Percentiles rank a stretch among this genome's conserved stretches.
phyloP scores from a whole-genome alignment of 2,113 vertebrate genomes.

The Paraplagusia blochii region DNA sequence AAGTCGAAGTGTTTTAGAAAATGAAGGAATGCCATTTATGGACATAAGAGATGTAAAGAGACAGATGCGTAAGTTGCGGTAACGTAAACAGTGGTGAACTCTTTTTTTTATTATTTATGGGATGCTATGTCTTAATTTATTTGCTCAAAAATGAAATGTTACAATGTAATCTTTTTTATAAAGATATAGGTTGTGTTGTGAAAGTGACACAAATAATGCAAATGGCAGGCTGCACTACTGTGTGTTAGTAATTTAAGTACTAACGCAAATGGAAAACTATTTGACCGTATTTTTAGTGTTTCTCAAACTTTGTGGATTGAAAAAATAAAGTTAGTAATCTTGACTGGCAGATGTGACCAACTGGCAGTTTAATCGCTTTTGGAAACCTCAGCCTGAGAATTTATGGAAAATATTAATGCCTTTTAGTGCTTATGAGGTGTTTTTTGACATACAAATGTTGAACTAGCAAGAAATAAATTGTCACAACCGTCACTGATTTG shows the following conservation, averaged over 20 bases:
- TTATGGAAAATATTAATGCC: no score
- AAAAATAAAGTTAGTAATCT: conserved; percentile 4
- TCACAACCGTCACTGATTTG: no score
- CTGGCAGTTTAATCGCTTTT: not conserved
- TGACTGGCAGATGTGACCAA: not conserved
- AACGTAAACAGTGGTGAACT: conserved; percentile 12
- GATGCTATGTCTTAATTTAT: conserved; percentile 34
- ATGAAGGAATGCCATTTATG: not conserved
- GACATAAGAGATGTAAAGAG: conserved; percentile 10
- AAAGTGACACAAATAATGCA: conserved; percentile 15
- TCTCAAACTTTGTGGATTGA: conserved; percentile 16
- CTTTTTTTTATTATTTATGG: conserved; percentile 4
- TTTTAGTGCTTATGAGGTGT: no score
- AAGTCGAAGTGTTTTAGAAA: conserved; percentile 27
- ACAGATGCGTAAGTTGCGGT: conserved; percentile 3
- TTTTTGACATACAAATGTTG: conserved; percentile 21
- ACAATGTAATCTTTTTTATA: conserved; percentile 4
- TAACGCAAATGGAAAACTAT: conserved; percentile 14
- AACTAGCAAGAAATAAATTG: not conserved
- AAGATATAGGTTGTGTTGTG: conserved; percentile 4
- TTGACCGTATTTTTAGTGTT: conserved; percentile 18
- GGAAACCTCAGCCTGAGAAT: not conserved
- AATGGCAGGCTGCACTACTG: conserved; percentile 24
- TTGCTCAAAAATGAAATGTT: conserved; percentile 32
- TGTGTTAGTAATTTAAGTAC: conserved; percentile 14